These are phyloP conservation scores for Smittia sp. DNA, from an alignment of 2,888 invertebrate species.

Conservation along the genomic window DNA sequence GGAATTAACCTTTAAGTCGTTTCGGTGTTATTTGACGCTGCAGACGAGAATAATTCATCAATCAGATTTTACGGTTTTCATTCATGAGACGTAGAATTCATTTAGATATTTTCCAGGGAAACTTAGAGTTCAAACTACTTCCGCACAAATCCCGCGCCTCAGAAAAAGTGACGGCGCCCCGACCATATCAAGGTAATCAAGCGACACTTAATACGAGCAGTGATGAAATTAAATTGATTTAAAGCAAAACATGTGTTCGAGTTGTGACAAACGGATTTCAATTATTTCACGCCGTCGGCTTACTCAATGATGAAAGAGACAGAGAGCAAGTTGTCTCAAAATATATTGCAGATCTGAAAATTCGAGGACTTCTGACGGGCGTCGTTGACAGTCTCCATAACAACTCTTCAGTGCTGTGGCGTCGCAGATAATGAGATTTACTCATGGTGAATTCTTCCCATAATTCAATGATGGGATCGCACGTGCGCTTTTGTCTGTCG, in stretches of 20 bases:
- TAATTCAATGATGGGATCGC: not conserved
- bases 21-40: not conserved
- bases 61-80: slow-evolving; percentile 27
- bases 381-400: slow-evolving; percentile 8
- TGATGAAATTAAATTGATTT: slow-evolving; percentile 5
- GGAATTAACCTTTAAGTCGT: slow-evolving; percentile 24
- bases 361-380: not conserved
- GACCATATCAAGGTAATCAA: not conserved
- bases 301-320: not conserved
- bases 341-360: not conserved
- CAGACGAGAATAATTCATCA: slow-evolving; percentile 30
- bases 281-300: slow-evolving; percentile 14
- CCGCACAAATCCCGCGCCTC: not conserved
- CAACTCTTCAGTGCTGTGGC: not conserved
- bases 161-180: too few relatives aligned
- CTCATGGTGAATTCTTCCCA: not conserved
- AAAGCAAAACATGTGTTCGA: slow-evolving; percentile 19
- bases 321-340: not conserved
- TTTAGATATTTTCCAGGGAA: too few relatives aligned
- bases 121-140: not conserved
- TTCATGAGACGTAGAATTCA: not conserved
- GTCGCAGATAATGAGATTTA: not conserved
- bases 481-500: slow-evolving; percentile 1
- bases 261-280: slow-evolving; percentile 9
- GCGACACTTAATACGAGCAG: slow-evolving; percentile 17